Evolutionary conservation across 2,888 invertebrate species (phyloP).

Genomic region (Tachina fera): DNA sequence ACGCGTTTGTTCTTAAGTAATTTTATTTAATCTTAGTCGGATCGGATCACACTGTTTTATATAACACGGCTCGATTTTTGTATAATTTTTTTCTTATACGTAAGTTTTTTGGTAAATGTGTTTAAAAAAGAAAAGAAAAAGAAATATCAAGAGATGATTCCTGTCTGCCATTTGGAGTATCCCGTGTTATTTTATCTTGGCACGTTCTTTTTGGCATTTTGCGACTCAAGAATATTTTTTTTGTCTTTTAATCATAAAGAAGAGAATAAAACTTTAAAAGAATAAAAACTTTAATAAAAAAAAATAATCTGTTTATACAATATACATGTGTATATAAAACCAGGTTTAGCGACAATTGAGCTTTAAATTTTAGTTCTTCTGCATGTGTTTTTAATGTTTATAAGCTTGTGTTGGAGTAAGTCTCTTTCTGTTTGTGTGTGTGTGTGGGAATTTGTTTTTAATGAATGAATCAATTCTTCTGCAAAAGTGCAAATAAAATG

Average conservation of each 20-base stretch:
- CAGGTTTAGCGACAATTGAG: constrained; percentile 51
- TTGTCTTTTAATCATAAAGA: constrained; percentile 63
- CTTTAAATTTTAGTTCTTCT: constrained; percentile 50
- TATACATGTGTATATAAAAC: neutral
- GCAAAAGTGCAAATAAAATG: constrained; percentile 62
- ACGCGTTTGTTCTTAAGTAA: constrained; percentile 69
- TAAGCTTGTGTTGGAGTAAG: neutral
- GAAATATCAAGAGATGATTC: constrained; percentile 47
- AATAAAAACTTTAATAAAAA: neutral
- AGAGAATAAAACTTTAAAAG: constrained; percentile 2
- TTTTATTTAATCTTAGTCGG: constrained; percentile 71
- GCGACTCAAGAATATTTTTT: constrained; percentile 47
- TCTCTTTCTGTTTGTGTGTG: neutral
- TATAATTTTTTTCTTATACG: neutral
- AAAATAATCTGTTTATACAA: constrained; percentile 2
- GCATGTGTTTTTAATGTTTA: constrained; percentile 17
- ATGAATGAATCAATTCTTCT: constrained; percentile 47
- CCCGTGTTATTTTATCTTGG: constrained; percentile 70
- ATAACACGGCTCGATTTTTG: constrained; percentile 62
- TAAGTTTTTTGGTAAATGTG: constrained; percentile 18
- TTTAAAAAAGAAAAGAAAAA: constrained; percentile 21
- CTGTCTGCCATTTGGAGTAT: constrained; percentile 64
- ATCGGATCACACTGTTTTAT: constrained; percentile 68
- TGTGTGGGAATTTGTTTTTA: constrained; percentile 16
- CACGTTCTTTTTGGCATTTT: constrained; percentile 67